These are phyloP conservation scores for Cacatua alba DNA, from an alignment of 2,113 vertebrate genomes.

Conservation along the genomic window DNA sequence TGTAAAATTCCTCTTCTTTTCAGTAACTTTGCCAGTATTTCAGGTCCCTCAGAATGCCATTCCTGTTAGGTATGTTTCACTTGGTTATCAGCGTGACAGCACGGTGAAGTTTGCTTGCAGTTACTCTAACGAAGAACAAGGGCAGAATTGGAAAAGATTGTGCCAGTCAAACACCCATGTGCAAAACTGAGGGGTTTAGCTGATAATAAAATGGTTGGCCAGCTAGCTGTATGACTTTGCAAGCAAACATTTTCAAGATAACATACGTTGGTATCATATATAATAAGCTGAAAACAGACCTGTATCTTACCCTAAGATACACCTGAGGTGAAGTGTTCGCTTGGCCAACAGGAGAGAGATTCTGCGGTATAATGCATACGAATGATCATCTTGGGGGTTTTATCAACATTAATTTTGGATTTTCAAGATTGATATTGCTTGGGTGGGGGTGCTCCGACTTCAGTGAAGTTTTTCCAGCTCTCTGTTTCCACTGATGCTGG, in stretches of 20 bases:
- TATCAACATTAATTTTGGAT: neutral
- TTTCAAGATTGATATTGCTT: neutral
- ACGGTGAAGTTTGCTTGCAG: neutral
- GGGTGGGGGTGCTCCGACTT: neutral
- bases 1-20: neutral
- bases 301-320: neutral
- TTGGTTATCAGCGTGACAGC: fast-evolving
- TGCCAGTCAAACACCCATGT: neutral
- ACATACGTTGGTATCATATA: neutral
- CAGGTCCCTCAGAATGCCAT: neutral
- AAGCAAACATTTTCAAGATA: neutral
- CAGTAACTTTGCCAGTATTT: neutral
- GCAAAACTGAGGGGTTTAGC: neutral
- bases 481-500: neutral
- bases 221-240: neutral
- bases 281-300: neutral
- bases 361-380: neutral
- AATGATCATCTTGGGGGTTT: neutral
- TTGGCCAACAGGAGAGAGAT: neutral
- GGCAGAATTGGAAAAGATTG: neutral
- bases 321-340: neutral
- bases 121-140: neutral
- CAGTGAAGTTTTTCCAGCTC: neutral
- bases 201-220: neutral
- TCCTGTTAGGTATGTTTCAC: neutral